Conservation (phyloP, 2,113 vertebrate species). For the Planiliza haematocheilus region DNA sequence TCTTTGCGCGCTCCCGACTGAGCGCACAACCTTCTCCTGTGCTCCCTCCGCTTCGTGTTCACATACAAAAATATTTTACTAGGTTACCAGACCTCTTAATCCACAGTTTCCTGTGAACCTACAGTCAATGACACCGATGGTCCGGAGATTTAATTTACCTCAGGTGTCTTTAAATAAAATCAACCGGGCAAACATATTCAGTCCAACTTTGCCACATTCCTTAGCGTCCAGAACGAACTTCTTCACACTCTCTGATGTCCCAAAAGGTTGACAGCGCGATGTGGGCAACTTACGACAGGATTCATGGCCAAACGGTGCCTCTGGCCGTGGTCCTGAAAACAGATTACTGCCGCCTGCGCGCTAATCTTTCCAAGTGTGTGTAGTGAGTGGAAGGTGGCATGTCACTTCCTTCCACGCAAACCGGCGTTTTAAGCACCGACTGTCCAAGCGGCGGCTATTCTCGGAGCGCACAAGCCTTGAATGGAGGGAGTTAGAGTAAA, state of each 20-base stretch:
- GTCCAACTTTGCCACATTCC: slow-evolving; percentile 28
- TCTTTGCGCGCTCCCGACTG: slow-evolving; percentile 68
- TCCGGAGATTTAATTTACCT: slow-evolving; percentile 28
- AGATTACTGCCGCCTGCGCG: slow-evolving; percentile 73
- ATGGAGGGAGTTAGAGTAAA: slow-evolving; percentile 66
- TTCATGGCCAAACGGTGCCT: slow-evolving; percentile 61
- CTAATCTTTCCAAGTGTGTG: slow-evolving; percentile 77
- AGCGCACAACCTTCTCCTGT: slow-evolving; percentile 66
- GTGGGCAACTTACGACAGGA: slow-evolving; percentile 59
- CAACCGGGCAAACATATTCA: slow-evolving; percentile 43
- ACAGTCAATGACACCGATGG: background rate
- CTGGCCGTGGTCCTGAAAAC: slow-evolving; percentile 79
- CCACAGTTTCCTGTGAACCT: slow-evolving; percentile 1
- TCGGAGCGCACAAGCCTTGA: slow-evolving; percentile 56
- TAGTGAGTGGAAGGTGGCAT: slow-evolving; percentile 67
- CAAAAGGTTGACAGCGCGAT: background rate
- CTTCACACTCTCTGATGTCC: slow-evolving; percentile 29
- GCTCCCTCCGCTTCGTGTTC: slow-evolving; percentile 47
- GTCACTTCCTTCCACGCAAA: slow-evolving; percentile 74
- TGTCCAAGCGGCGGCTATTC: slow-evolving; percentile 69
- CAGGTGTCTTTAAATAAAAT: slow-evolving; percentile 31
- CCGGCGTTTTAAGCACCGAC: slow-evolving; percentile 55
- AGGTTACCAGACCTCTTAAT: slow-evolving; percentile 3
- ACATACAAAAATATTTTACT: slow-evolving; percentile 42
- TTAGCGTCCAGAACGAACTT: slow-evolving; percentile 34